Conservation (phyloP, 2,113 vertebrate species). For the Actenoides lindsayi region DNA sequence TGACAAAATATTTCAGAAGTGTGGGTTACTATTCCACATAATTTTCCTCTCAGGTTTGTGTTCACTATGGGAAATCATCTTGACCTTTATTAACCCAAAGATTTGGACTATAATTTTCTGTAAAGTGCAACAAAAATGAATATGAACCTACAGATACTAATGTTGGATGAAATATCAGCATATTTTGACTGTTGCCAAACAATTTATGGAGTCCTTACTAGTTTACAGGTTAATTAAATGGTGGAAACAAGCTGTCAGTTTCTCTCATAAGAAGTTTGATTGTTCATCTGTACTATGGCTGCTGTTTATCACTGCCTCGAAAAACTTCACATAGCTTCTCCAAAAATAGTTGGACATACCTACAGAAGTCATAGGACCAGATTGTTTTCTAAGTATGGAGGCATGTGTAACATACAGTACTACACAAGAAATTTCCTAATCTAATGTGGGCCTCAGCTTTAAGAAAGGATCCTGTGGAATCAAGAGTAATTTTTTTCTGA, state of each 20-base stretch:
- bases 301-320: not conserved
- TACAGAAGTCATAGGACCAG: not conserved
- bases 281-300: not conserved
- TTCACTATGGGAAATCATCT: not conserved
- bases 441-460: not conserved
- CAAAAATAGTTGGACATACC: not conserved
- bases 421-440: not conserved
- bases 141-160: not conserved
- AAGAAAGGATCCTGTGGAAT: not conserved
- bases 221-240: not conserved
- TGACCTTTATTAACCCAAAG: not conserved
- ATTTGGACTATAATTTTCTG: not conserved
- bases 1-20: not conserved
- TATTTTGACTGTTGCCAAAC: not conserved
- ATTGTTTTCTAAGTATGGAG: not conserved
- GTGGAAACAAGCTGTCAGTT: not conserved
- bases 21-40: not conserved
- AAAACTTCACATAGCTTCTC: not conserved
- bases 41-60: not conserved
- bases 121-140: not conserved
- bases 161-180: not conserved
- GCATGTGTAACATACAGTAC: not conserved
- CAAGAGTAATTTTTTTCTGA: not conserved
- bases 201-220: not conserved
- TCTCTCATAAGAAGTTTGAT: not conserved